Base-by-base conservation (phyloP, 2,113 vertebrate species). In the Oryctolagus cuniculus region DNA sequence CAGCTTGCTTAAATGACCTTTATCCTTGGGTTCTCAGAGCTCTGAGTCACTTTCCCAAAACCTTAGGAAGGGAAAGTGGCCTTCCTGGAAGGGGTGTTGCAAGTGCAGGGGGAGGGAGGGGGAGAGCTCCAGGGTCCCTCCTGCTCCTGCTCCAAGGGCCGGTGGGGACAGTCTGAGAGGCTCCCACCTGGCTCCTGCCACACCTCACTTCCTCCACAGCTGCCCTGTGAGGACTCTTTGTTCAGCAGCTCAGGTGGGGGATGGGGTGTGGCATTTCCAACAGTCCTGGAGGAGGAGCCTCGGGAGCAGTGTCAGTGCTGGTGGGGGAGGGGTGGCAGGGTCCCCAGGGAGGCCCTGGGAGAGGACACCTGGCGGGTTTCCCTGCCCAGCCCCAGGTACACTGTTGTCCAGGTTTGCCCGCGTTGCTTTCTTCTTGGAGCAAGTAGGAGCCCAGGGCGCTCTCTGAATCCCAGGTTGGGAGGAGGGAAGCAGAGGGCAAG, bases 1-100 rank as follows among this genome's bases (percentile, higher is more conserved):
- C 11, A 10, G 27, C 15, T 63, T 70, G 64, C 83, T 55, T 10
- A 0, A 31, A 15, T 82, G 82, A 81, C 64, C 16, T 67, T 92
- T 36, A 29, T 25, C 24, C 58, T 83, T 66, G 72, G 64, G 74
- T 58, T 82, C 82, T 73, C 34, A 72, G 89, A 84, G 38, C 44
- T 83, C 78, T 84, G 88, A 95, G 64, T 89, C 74, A 88, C 87
- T 92, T 92, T 58, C 34, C 74, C 29, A 27, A 92, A 94, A 94
- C 67, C 55, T 61, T 69, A 81, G 53, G 77, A 58, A 58, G 55
- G 55, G 13, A 58, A 15, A 58, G 27, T 90, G 2, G 3, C 66
- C 61, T 93, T 95, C 72, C 90, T 6, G 72, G 83, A 74, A 93
- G 87, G 36, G 51, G 21, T 58, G 63, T 89, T 12, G 29, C 21